These are phyloP conservation scores for Pollenia amentaria DNA, from an alignment of 2,888 invertebrate species.

Conservation along the genomic window DNA sequence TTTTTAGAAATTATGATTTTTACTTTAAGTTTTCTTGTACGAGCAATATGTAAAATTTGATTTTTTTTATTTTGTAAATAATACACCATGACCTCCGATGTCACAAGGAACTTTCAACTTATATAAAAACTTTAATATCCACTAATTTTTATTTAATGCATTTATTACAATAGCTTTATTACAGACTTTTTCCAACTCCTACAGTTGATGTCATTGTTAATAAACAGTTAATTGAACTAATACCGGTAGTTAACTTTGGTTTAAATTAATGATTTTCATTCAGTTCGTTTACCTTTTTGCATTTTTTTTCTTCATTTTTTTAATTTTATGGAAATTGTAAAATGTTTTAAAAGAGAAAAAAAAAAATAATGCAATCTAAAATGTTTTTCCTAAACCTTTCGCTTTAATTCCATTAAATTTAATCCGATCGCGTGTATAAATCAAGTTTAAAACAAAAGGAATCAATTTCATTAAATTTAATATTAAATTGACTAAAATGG, in stretches of 20 bases:
- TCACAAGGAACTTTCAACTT: too few relatives aligned
- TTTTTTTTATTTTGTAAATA: too few relatives aligned
- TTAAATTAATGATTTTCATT: slow-evolving; percentile 43
- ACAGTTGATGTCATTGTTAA: not conserved
- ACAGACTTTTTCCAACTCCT: too few relatives aligned
- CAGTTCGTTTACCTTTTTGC: slow-evolving; percentile 43
- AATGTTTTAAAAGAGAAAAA: slow-evolving; percentile 17
- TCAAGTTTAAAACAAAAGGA: slow-evolving; percentile 51
- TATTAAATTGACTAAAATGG: slow-evolving; percentile 43
- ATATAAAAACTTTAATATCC: too few relatives aligned
- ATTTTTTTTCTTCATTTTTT: not conserved
- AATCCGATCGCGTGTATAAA: slow-evolving; percentile 54
- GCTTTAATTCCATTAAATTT: slow-evolving; percentile 41
- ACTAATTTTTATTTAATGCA: too few relatives aligned
- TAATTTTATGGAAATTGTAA: slow-evolving; percentile 36
- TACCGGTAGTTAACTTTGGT: slow-evolving; percentile 56
- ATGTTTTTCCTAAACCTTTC: slow-evolving; percentile 50
- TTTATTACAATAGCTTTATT: too few relatives aligned
- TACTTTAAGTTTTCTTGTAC: too few relatives aligned
- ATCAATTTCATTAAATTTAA: slow-evolving; percentile 54
- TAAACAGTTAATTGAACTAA: not conserved
- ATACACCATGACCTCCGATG: too few relatives aligned
- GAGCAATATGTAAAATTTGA: too few relatives aligned
- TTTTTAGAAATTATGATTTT: too few relatives aligned
- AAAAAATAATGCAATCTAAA: not conserved